Percentiles rank a stretch among this genome's conserved stretches.
Evolutionary conservation across 1,140 invertebrate genomes (phyloP).

Genomic region (Drosophila parvula): DNA sequence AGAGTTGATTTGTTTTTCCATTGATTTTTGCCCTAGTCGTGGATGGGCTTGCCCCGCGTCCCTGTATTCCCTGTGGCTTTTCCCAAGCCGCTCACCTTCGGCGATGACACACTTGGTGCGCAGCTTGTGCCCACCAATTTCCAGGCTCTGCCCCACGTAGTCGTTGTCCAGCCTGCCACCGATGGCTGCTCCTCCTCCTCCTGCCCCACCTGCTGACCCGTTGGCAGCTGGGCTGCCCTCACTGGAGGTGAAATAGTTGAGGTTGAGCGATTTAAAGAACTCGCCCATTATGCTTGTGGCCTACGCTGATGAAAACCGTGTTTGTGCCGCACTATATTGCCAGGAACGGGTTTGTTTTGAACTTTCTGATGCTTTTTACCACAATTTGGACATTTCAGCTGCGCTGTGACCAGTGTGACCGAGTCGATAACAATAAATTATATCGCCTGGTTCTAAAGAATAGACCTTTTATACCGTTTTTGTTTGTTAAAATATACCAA

Average conservation of each 20-base stretch:
- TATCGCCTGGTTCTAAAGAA: not conserved
- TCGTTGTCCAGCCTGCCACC: constrained; percentile 89
- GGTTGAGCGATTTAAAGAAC: constrained; percentile 92
- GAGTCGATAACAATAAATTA: not conserved
- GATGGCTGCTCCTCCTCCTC: constrained; percentile 34
- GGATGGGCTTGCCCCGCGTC: not conserved
- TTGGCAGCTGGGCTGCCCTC: constrained; percentile 44
- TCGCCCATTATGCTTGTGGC: constrained; percentile 89
- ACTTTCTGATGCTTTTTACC: constrained; percentile 34
- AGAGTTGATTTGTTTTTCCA: constrained; percentile 11
- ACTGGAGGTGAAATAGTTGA: constrained; percentile 91
- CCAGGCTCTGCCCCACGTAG: constrained; percentile 95
- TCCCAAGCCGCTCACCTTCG: constrained; percentile 88
- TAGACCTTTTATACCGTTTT: not conserved
- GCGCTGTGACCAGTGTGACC: constrained; percentile 11
- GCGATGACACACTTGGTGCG: constrained; percentile 95
- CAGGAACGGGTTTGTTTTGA: constrained; percentile 30
- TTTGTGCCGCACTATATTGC: constrained; percentile 2
- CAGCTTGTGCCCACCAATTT: constrained; percentile 94
- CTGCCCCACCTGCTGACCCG: constrained; percentile 38
- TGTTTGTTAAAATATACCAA: not conserved
- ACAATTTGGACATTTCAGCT: constrained; percentile 64
- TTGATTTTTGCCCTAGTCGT: constrained; percentile 56
- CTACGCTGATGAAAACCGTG: not conserved
- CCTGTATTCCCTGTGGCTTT: not conserved